phyloP scores from a whole-genome alignment of 2,888 invertebrate genomes.

The Anoncus sp. region DNA sequence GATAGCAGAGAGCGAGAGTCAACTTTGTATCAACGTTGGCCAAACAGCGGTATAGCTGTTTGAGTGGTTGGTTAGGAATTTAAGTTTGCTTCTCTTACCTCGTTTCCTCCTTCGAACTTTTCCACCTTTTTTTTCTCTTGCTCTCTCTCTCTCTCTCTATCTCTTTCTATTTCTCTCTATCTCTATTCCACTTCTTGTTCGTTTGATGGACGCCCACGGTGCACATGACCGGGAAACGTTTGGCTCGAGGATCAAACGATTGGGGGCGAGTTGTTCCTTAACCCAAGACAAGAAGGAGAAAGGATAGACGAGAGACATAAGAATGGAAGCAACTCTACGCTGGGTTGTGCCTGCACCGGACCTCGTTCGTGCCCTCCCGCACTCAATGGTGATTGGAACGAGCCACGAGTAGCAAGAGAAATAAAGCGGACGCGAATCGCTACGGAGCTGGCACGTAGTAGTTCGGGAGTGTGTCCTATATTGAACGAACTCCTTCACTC shows the following conservation, averaged over 20 bases:
- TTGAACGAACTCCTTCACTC: conserved; percentile 50
- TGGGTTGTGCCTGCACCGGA: conserved; percentile 14
- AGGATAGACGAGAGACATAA: conserved; percentile 25
- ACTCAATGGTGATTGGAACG: conserved; percentile 70
- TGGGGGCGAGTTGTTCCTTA: conserved; percentile 51
- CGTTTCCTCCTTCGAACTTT: conserved; percentile 40
- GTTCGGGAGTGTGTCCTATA: conserved; percentile 60
- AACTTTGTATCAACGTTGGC: conserved; percentile 16
- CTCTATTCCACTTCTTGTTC: conserved; percentile 27
- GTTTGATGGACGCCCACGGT: conserved; percentile 22
- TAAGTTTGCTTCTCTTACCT: conserved; percentile 56
- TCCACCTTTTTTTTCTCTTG: conserved; percentile 12
- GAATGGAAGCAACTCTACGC: conserved; percentile 19
- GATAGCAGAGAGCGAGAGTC: conserved; percentile 24
- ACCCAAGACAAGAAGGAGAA: conserved; percentile 49
- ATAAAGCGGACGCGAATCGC: conserved; percentile 60
- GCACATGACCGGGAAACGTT: conserved; percentile 55
- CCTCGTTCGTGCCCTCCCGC: conserved; percentile 42
- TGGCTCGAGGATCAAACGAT: conserved; percentile 65
- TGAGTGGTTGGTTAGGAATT: conserved; percentile 71
- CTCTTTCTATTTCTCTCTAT: not conserved
- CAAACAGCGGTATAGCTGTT: conserved; percentile 52
- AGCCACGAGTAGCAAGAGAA: conserved; percentile 73
- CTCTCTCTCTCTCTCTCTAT: conserved; percentile 7
- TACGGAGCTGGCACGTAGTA: conserved; percentile 57